A percentile compares a stretch with the other conserved stretches of the same genome.
Conservation (phyloP, 2,888 invertebrate species). For the Pollenia griseotomentosa region DNA sequence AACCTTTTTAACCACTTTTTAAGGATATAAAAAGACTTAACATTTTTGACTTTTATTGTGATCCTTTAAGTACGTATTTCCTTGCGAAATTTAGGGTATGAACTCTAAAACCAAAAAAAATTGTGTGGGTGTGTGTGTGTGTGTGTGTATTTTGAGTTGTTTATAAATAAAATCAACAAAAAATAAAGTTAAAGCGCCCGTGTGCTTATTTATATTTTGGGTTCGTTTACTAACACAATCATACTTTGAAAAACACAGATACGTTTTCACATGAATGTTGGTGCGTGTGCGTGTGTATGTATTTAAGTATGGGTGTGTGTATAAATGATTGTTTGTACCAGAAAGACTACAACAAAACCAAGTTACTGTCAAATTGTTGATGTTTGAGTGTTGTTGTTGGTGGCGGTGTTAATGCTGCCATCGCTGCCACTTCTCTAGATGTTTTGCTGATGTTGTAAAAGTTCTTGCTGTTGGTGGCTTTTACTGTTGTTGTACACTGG, state of each 20-base stretch:
- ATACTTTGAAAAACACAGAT: neutral
- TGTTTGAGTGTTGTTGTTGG: conserved; percentile 40
- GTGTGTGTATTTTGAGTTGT: conserved; percentile 15
- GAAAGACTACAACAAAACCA: conserved; percentile 44
- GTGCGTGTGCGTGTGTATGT: neutral
- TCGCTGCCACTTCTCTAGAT: conserved; percentile 25
- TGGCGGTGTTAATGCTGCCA: conserved; percentile 38
- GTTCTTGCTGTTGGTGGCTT: conserved; percentile 35
- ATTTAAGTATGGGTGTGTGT: neutral
- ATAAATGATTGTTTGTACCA: conserved; percentile 49
- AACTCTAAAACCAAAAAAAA: neutral
- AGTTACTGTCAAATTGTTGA: conserved; percentile 55
- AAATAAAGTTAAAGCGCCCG: neutral
- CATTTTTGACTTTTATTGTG: neutral
- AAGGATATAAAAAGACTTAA: too few species aligned
- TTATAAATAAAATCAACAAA: conserved; percentile 23
- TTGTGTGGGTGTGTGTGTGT: conserved; percentile 27
- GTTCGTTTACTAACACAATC: conserved; percentile 17
- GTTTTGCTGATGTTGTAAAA: conserved; percentile 41
- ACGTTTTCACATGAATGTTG: neutral
- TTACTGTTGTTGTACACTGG: conserved; percentile 17
- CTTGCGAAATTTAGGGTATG: neutral
- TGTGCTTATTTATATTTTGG: conserved; percentile 2
- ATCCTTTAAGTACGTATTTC: neutral
- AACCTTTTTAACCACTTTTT: neutral